Percentiles rank a stretch among this genome's conserved stretches.
Conservation (phyloP, 2,797 vertebrate species). For the Sebastiscus tertius region DNA sequence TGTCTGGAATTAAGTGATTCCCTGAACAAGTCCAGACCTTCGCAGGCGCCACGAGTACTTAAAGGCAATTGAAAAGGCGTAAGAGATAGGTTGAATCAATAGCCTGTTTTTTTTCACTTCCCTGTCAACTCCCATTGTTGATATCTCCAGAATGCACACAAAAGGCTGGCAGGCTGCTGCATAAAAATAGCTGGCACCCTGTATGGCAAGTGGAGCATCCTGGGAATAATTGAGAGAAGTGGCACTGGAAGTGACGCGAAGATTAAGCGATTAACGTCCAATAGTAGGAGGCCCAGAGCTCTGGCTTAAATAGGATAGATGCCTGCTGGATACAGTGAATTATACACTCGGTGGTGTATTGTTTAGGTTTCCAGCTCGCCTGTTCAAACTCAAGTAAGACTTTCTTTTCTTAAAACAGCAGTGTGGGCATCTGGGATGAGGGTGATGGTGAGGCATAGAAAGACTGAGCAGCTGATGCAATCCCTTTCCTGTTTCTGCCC, state of each 20-base stretch:
- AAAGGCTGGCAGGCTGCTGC: constrained; percentile 61
- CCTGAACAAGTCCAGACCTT: constrained; percentile 65
- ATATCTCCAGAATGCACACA: constrained; percentile 63
- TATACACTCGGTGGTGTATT: constrained; percentile 38
- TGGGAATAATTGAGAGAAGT: constrained; percentile 74
- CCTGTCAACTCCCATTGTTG: constrained; percentile 70
- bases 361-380: constrained; percentile 52
- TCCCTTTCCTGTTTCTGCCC: constrained; percentile 34
- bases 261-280: constrained; percentile 77
- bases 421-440: constrained; percentile 44
- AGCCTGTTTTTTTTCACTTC: constrained; percentile 54
- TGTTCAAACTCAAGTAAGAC: constrained; percentile 70
- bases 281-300: constrained; percentile 48
- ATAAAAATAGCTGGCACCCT: constrained; percentile 68
- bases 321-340: constrained; percentile 58
- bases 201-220: constrained; percentile 53
- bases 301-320: constrained; percentile 61
- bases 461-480: constrained; percentile 46
- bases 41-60: constrained; percentile 63
- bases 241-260: constrained; percentile 67
- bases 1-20: constrained; percentile 65
- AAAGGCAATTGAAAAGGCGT: constrained; percentile 69
- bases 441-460: constrained; percentile 16
- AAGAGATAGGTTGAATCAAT: constrained; percentile 77
- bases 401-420: constrained; percentile 51